A percentile compares a stretch with the other conserved stretches of the same genome.
Evolutionary conservation across 2,113 vertebrate species (phyloP).

Genomic region (Barbus barbus): DNA sequence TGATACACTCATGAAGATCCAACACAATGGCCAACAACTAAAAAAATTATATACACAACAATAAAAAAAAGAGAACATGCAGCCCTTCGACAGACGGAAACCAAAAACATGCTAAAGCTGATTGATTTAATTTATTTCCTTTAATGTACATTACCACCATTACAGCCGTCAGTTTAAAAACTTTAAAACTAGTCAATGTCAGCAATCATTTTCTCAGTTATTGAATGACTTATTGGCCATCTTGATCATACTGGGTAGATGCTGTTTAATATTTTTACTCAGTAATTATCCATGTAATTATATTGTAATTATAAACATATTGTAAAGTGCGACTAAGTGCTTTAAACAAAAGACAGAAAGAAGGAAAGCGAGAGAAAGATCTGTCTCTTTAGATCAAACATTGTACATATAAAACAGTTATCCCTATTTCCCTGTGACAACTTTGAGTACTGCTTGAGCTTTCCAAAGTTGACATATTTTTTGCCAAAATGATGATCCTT

Average conservation of each 20-base stretch:
- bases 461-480: background rate
- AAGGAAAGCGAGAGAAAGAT: no score
- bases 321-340: background rate
- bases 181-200: background rate
- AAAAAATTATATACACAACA: background rate
- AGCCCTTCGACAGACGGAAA: background rate
- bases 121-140: background rate
- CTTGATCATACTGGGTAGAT: background rate
- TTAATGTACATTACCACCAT: background rate
- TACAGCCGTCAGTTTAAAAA: background rate
- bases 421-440: background rate
- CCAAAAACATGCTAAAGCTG: background rate
- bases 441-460: conserved; percentile 12
- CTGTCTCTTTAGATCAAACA: background rate
- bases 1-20: background rate
- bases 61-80: background rate
- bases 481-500: background rate
- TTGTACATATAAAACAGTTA: no score
- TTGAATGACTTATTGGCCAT: background rate
- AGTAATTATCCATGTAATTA: background rate
- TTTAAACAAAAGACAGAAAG: background rate
- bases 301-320: background rate
- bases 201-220: background rate
- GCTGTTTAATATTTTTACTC: background rate
- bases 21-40: background rate